phyloP scores from a whole-genome alignment of 2,113 vertebrate genomes.

The Tachuris rubrigastra region DNA sequence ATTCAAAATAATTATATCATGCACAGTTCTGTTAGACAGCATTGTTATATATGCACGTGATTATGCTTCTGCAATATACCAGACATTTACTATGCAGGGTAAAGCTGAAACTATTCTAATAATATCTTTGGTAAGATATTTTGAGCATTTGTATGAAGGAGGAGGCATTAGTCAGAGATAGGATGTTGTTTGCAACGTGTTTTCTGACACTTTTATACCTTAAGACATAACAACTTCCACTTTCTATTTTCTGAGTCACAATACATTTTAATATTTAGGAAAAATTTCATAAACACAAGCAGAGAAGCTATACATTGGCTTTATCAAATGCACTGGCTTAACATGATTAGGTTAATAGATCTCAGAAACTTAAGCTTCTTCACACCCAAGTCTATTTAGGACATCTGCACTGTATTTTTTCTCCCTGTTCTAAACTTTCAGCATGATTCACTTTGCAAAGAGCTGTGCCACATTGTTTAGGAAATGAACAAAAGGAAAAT shows the following conservation, averaged over 20 bases:
- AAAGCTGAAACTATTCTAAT: background rate
- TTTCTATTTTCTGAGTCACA: background rate
- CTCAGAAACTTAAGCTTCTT: background rate
- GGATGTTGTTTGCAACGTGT: background rate
- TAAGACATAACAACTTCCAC: rapidly evolving
- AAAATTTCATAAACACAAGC: background rate
- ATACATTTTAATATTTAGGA: background rate
- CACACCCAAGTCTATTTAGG: background rate
- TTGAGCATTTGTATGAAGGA: background rate
- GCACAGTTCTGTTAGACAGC: background rate
- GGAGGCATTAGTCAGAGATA: background rate
- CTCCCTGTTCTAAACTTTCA: background rate
- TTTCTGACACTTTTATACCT: background rate
- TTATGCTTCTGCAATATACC: background rate
- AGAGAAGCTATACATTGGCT: background rate
- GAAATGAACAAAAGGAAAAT: background rate
- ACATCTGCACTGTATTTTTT: background rate
- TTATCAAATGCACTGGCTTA: background rate
- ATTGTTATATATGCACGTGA: background rate
- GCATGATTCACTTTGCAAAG: background rate
- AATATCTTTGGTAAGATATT: background rate
- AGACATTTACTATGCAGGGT: background rate
- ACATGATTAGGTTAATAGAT: background rate
- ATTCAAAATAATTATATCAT: background rate
- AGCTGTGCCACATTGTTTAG: background rate